phyloP scores from a whole-genome alignment of 1,140 invertebrate species.

The Eriocheir sinensis region DNA sequence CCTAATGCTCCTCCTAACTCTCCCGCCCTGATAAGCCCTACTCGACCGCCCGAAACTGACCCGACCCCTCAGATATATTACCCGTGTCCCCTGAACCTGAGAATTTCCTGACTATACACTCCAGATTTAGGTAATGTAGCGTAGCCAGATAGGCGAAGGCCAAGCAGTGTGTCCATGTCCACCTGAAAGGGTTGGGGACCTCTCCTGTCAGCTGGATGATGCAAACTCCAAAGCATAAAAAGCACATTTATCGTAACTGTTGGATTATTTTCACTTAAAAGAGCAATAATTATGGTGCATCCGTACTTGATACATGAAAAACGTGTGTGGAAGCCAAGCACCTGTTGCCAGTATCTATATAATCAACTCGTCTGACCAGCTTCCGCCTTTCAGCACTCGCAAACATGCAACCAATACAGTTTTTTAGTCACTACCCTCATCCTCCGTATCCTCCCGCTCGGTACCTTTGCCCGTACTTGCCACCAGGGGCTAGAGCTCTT shows the following conservation, averaged over 20 bases:
- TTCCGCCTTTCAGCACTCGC: not conserved
- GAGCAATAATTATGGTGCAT: not conserved
- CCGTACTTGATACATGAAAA: not conserved
- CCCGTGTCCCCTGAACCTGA: not conserved
- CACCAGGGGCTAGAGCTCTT: not conserved
- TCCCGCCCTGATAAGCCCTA: conserved; percentile 46
- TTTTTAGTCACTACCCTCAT: not conserved
- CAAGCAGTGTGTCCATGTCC: not conserved
- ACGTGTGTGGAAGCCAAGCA: not conserved
- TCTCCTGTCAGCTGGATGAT: not conserved
- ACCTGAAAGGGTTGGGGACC: not conserved
- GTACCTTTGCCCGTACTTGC: conserved; percentile 3
- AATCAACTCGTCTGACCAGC: not conserved
- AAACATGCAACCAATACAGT: not conserved
- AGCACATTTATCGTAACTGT: not conserved
- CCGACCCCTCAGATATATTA: conserved; percentile 10
- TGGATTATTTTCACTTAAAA: not conserved
- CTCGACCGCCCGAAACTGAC: not conserved
- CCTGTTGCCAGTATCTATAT: not conserved
- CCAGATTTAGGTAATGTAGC: not conserved
- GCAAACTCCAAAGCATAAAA: not conserved
- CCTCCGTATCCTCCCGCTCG: not conserved
- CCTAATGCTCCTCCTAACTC: not conserved
- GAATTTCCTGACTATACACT: conserved; percentile 35
- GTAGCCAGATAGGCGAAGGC: not conserved